phyloP scores from a whole-genome alignment of 2,797 vertebrate species.

The Picus viridis region DNA sequence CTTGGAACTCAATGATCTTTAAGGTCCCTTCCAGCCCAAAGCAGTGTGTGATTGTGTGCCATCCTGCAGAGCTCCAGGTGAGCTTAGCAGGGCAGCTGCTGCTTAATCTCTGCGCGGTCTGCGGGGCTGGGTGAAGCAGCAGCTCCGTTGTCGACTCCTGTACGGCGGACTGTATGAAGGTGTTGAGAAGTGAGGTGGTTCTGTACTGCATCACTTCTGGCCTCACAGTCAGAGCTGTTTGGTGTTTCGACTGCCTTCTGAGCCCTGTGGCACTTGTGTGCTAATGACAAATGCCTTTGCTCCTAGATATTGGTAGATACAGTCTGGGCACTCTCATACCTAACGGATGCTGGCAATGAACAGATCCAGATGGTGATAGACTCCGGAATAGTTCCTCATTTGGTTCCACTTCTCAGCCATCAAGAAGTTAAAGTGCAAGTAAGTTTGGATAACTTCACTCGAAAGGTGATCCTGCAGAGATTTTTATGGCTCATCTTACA shows the following conservation, averaged over 20 bases:
- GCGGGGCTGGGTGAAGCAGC: background rate
- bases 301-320: conserved; percentile 97
- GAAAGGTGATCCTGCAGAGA: background rate
- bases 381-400: conserved; percentile 94
- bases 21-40: too few relatives aligned
- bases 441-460: conserved; percentile 6
- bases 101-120: background rate
- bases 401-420: conserved; percentile 98
- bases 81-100: background rate
- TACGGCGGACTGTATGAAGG: background rate
- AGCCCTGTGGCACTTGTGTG: background rate
- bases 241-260: background rate
- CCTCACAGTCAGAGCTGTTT: background rate
- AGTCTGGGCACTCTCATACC: conserved; percentile 98
- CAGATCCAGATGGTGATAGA: conserved; percentile 99
- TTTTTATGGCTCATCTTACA: background rate
- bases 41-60: background rate
- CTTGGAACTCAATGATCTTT: too few relatives aligned
- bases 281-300: background rate
- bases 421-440: conserved; percentile 99
- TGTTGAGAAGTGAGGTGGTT: background rate
- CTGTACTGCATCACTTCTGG: background rate
- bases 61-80: background rate
- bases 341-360: conserved; percentile 98
- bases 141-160: background rate